Conservation (phyloP, 2,888 invertebrate species). For the Ischnura elegans region DNA sequence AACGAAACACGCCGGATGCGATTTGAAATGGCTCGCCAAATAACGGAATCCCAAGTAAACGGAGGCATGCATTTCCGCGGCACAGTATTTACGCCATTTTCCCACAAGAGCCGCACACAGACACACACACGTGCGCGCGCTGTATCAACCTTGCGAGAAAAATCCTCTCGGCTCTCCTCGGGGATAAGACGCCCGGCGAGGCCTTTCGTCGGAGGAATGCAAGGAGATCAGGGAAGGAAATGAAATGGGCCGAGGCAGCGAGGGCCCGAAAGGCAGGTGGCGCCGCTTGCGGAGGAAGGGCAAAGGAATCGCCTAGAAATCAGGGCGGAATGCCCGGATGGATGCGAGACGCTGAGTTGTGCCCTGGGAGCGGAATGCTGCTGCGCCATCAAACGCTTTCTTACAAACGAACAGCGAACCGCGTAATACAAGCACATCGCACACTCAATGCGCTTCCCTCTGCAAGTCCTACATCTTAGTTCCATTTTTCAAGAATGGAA, state of each 20-base stretch:
- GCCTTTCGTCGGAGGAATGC: neutral
- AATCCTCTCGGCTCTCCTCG: neutral
- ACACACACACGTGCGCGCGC: neutral
- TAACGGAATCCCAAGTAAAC: neutral
- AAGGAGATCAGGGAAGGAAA: constrained; percentile 44
- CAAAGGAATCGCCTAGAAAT: constrained; percentile 19
- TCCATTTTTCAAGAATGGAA: too few species aligned
- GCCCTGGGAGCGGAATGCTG: neutral
- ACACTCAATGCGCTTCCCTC: neutral
- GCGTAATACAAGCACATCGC: neutral
- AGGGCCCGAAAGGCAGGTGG: neutral
- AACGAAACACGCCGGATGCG: neutral
- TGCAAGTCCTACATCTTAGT: too few species aligned
- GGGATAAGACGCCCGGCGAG: constrained; percentile 10
- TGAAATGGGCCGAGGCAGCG: neutral
- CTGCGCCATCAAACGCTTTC: neutral
- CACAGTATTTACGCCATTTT: constrained; percentile 10
- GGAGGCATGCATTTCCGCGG: constrained; percentile 6
- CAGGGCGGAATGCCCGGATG: neutral
- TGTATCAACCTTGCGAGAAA: neutral
- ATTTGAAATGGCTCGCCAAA: neutral
- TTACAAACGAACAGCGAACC: neutral
- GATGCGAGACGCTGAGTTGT: neutral
- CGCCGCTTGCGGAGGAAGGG: too few species aligned
- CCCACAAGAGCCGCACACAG: neutral